Percentiles rank a stretch among this genome's conserved stretches.
These are phyloP conservation scores for Andrena flavipes DNA, from an alignment of 2,888 invertebrate genomes.

Conservation along the genomic window DNA sequence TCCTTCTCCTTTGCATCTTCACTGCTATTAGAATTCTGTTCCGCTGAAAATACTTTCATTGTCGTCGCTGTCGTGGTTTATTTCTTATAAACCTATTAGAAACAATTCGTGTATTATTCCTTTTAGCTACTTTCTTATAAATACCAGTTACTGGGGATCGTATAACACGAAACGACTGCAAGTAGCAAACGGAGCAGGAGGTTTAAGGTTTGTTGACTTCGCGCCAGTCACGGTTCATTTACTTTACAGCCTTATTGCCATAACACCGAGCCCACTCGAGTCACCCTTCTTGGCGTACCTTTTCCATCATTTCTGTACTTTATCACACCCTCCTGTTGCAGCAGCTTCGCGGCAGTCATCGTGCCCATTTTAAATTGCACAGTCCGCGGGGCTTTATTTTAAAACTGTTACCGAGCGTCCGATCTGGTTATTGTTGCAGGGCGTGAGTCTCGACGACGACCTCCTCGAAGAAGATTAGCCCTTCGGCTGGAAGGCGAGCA, in stretches of 20 bases:
- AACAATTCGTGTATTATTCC: too few relatives aligned
- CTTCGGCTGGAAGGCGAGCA: constrained; percentile 35
- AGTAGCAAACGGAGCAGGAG: neutral
- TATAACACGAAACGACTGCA: neutral
- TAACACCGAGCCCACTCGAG: constrained; percentile 70
- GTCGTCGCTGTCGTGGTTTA: too few relatives aligned
- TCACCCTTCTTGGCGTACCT: constrained; percentile 28
- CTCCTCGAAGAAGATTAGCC: constrained; percentile 87
- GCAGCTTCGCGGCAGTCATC: neutral
- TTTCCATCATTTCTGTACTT: constrained; percentile 56
- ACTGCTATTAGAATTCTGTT: neutral
- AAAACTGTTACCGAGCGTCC: neutral
- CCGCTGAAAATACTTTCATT: too few relatives aligned
- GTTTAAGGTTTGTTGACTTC: constrained; percentile 73
- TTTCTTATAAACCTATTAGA: too few relatives aligned
- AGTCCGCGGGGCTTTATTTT: neutral
- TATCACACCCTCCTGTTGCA: constrained; percentile 56
- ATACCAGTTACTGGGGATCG: neutral
- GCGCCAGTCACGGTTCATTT: constrained; percentile 80
- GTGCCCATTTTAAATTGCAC: neutral
- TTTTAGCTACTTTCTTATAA: neutral
- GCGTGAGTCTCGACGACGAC: constrained; percentile 91
- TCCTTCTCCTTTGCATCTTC: too few relatives aligned
- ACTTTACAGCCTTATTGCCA: constrained; percentile 81
- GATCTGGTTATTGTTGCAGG: constrained; percentile 84